A percentile compares a stretch with the other conserved stretches of the same genome.
Conservation (phyloP, 2,113 vertebrate genomes). For the Corythaixoides concolor region DNA sequence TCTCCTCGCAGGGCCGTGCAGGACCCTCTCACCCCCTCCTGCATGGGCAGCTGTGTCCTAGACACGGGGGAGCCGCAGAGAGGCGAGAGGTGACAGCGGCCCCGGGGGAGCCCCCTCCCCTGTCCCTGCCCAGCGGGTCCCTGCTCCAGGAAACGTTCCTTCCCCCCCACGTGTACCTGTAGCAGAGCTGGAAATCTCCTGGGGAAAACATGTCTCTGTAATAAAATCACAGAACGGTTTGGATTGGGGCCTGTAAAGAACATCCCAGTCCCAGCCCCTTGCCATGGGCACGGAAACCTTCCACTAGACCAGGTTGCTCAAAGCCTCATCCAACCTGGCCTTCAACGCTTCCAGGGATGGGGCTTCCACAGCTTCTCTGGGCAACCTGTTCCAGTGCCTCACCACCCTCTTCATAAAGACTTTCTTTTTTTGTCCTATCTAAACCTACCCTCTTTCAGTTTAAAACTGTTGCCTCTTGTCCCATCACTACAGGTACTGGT, state of each 20-base stretch:
- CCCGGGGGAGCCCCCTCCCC: background rate
- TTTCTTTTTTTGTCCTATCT: too few species aligned
- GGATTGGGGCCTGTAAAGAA: background rate
- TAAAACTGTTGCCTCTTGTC: too few species aligned
- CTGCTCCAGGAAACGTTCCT: fast-evolving
- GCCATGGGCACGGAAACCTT: background rate
- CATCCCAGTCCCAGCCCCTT: fast-evolving
- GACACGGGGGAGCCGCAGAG: fast-evolving
- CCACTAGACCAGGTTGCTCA: too few species aligned
- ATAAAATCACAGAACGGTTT: background rate
- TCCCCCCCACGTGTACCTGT: fast-evolving
- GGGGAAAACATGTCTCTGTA: background rate
- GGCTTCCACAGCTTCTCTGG: too few species aligned
- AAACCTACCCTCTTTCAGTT: too few species aligned
- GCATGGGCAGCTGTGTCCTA: background rate
- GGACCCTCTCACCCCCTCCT: background rate
- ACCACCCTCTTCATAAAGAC: too few species aligned
- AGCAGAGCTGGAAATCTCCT: background rate
- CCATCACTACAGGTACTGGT: background rate
- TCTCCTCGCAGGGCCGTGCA: background rate
- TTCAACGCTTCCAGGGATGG: too few species aligned
- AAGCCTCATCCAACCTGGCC: too few species aligned
- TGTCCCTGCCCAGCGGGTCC: fast-evolving
- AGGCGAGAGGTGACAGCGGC: too few species aligned
- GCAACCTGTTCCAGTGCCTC: too few species aligned